These are phyloP conservation scores for Clistopyga incitator DNA, from an alignment of 2,888 invertebrate species.

Conservation along the genomic window DNA sequence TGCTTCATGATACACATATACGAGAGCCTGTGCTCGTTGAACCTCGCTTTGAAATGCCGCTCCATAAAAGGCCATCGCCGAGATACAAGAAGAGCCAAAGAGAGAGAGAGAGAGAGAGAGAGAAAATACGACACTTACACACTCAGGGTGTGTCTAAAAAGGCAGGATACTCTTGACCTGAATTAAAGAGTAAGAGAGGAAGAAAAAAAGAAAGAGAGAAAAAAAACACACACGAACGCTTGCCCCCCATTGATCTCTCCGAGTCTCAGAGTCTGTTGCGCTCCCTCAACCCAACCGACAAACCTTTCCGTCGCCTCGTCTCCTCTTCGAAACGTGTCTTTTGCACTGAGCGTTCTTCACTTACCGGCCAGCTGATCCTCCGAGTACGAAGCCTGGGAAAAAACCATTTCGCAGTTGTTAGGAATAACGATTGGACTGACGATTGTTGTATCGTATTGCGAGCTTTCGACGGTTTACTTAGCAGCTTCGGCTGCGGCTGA, in stretches of 20 bases:
- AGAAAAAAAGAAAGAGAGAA: conserved; percentile 70
- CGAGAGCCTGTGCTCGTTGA: not conserved
- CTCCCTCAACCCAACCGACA: conserved; percentile 45
- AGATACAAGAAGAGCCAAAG: conserved; percentile 29
- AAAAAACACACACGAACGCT: conserved; percentile 79
- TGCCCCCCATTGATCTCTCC: conserved; percentile 58
- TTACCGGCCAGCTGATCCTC: conserved; percentile 97
- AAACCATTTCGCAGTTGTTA: conserved; percentile 52
- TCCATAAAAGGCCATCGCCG: conserved; percentile 67
- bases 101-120: conserved; percentile 52
- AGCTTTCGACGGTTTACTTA: not conserved
- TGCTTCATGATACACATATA: conserved; percentile 5
- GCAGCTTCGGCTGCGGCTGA: conserved; percentile 13
- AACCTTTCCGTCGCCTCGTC: not conserved
- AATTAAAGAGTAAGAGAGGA: conserved; percentile 73
- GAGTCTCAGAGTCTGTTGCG: conserved; percentile 29
- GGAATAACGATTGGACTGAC: not conserved
- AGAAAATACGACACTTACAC: conserved; percentile 9
- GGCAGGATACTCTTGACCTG: conserved; percentile 83
- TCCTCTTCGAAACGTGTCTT: conserved; percentile 74
- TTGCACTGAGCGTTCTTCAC: conserved; percentile 84
- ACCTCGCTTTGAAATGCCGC: conserved; percentile 55
- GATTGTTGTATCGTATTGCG: not conserved
- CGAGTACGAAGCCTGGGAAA: conserved; percentile 92
- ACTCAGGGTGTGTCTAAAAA: conserved; percentile 79